A percentile compares a stretch with the other conserved stretches of the same genome.
phyloP scores from a whole-genome alignment of 1,140 invertebrate species.

The Pogonomyrmex barbatus region DNA sequence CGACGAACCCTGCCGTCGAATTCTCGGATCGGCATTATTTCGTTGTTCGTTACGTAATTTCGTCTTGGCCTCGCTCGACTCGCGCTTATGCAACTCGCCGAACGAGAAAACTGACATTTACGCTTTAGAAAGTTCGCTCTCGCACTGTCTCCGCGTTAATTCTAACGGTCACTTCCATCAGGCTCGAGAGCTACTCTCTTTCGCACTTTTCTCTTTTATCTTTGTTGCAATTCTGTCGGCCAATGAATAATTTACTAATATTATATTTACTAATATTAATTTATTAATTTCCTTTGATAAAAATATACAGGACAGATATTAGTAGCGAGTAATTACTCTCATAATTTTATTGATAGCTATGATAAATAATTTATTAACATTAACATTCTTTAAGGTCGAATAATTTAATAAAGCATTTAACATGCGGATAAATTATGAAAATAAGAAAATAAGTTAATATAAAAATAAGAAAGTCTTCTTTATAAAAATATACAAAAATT shows the following conservation, averaged over 20 bases:
- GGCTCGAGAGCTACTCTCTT: conserved; percentile 18
- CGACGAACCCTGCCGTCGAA: conserved; percentile 20
- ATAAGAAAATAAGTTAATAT: neutral
- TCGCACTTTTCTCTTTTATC: conserved; percentile 7
- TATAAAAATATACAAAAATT: neutral
- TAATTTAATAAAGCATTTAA: neutral
- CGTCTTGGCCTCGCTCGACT: conserved; percentile 12
- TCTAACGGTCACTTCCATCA: conserved; percentile 11
- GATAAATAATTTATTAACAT: conserved; percentile 5
- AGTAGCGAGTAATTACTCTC: neutral
- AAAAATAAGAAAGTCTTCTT: neutral
- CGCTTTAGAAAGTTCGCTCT: conserved; percentile 83
- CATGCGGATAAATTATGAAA: neutral
- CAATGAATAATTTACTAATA: neutral
- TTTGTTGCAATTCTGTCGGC: neutral
- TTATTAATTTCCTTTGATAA: too few species aligned
- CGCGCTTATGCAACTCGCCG: conserved; percentile 76
- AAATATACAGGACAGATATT: too few species aligned
- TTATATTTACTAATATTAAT: neutral
- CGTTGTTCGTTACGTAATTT: conserved; percentile 75
- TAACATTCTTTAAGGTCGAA: neutral
- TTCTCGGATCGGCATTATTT: conserved; percentile 70
- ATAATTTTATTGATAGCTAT: neutral
- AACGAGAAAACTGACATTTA: conserved; percentile 83
- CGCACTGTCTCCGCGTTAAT: conserved; percentile 71